A percentile compares a stretch with the other conserved stretches of the same genome.
These are phyloP conservation scores for Aurelia sp. DNA, from an alignment of 30 jellyfish, hydroid and myxozoan genomes.

Conservation along the genomic window DNA sequence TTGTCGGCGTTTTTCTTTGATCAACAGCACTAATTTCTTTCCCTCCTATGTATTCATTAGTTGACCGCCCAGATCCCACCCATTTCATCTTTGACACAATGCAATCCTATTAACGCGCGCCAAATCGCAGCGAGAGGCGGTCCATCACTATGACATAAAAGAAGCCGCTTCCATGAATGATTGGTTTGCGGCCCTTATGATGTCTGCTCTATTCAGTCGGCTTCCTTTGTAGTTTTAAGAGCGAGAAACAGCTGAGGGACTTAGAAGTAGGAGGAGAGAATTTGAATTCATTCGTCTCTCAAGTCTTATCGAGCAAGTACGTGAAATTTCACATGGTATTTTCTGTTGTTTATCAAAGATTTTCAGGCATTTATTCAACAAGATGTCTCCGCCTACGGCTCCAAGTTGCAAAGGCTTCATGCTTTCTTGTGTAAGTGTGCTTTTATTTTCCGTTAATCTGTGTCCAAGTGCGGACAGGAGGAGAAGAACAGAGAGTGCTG, in stretches of 20 bases:
- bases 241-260: conserved; percentile 98
- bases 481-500: not conserved
- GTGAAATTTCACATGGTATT: conserved; percentile 38
- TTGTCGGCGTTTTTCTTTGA: conserved; percentile 97
- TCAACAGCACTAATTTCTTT: conserved; percentile 97
- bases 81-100: conserved; percentile 88
- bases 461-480: not conserved
- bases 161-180: conserved; percentile 99
- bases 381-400: conserved; percentile 74
- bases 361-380: not conserved
- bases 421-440: conserved; percentile 80
- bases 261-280: conserved; percentile 86
- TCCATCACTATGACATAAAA: conserved; percentile 91
- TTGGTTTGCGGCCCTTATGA: conserved; percentile 99
- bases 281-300: conserved; percentile 65
- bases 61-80: conserved; percentile 99
- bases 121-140: conserved; percentile 99
- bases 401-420: conserved; percentile 77
- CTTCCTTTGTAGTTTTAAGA: conserved; percentile 91
- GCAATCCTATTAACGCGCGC: conserved; percentile 99
- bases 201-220: conserved; percentile 99
- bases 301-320: conserved; percentile 56
- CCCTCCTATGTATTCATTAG: conserved; percentile 99
- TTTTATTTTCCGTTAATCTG: too few relatives aligned
- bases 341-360: conserved; percentile 17